Base-by-base conservation (phyloP, 2,888 invertebrate species). In the Hydriomena furcata region DNA sequence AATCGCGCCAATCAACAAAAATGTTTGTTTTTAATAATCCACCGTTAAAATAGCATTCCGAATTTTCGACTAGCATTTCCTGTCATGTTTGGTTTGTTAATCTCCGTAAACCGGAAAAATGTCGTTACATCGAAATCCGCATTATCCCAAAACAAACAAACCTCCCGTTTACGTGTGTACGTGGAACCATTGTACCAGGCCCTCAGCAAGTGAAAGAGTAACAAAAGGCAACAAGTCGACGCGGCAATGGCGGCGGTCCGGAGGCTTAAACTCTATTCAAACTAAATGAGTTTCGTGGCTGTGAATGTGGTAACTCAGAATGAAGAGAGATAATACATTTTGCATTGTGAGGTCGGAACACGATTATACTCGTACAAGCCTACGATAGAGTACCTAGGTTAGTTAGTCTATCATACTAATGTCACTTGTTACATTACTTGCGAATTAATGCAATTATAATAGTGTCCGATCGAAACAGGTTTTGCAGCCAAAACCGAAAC, bases 221-320 rank as follows among this genome's bases (percentile, higher is more conserved):
- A 71, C 69, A 75, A 76, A 66, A 64, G 67, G 64, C 66, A 64
- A 63, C 56, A 61, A 67, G 64, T 64, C 63, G n/a, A n/a, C n/a
- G n/a, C n/a, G n/a, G n/a, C n/a, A n/a, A n/a, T n/a, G n/a, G n/a
- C n/a, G 58, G 37, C 60, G 56, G 54, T 44, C 47, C 54, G 61
- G 54, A 59, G 61, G 54, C 59, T 61, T 52, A 61, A 66, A 63
- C 62, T 59, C 66, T 63, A 73, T 76, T 73, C 66, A 67, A 73
- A 73, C 72, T 66, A 69, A 76, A 73, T 71, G 63, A 70, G 59
- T 68, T 68, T 64, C 61, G 61, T 54, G 60, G 52, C 35, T 55
- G 34, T 32, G 51, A 44, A 55, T 52, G 44, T 52, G 36, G 42
- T 46, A 25, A 45, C 31, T 41, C 30, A 7, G 46, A 46, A 32